These are phyloP conservation scores for Drosophila austrosaltans DNA, from an alignment of 2,888 invertebrate species.

Conservation along the genomic window DNA sequence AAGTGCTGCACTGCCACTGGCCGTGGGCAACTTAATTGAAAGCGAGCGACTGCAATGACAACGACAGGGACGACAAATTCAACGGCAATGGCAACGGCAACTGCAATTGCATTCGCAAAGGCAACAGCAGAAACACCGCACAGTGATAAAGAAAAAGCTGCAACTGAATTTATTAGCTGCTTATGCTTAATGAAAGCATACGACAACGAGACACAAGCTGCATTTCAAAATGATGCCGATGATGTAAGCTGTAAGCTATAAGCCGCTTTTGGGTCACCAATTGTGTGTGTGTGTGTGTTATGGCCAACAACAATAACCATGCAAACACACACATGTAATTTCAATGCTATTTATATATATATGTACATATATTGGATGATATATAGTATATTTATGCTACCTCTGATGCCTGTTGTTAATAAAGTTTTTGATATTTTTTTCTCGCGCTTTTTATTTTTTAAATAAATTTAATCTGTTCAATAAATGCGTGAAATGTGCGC, in stretches of 20 bases:
- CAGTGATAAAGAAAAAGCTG: background rate
- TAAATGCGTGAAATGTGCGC: conserved; percentile 46
- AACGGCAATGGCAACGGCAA: too few relatives aligned
- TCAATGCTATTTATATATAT: conserved; percentile 25
- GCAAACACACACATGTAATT: background rate
- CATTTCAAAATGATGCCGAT: conserved; percentile 9
- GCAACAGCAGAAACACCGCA: background rate
- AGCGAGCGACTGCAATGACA: conserved; percentile 42
- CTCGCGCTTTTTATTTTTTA: conserved; percentile 22
- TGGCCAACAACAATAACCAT: background rate
- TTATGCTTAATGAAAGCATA: conserved; percentile 34
- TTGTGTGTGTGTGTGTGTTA: conserved; percentile 1
- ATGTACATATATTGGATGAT: conserved; percentile 24
- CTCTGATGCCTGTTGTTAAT: conserved; percentile 48
- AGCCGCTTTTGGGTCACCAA: conserved; percentile 43
- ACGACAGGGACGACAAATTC: background rate
- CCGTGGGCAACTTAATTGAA: conserved; percentile 60
- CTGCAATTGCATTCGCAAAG: conserved; percentile 32
- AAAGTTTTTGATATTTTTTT: conserved; percentile 34
- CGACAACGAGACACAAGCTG: background rate
- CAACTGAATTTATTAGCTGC: conserved; percentile 52
- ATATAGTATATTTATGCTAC: conserved; percentile 36
- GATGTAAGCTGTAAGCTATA: conserved; percentile 23
- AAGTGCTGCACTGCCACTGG: conserved; percentile 38
- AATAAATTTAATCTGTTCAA: conserved; percentile 71